phyloP scores from a whole-genome alignment of 2,888 invertebrate species.

The Cataglyphis rosenhaueri region DNA sequence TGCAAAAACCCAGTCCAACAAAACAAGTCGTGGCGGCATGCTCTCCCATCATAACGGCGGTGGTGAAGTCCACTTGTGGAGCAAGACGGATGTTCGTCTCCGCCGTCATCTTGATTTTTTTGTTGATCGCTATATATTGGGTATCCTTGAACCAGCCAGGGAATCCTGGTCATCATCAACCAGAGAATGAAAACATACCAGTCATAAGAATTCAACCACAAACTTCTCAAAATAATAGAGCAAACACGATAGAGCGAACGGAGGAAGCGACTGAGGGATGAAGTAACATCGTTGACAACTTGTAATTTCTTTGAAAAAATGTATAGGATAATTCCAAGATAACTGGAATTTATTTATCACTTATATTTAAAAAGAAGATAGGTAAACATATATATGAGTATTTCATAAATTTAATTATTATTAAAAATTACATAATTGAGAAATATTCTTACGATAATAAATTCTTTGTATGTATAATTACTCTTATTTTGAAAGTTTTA shows the following conservation, averaged over 20 bases:
- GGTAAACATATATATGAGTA: background rate
- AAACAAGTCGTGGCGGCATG: slow-evolving; percentile 51
- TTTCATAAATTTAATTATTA: background rate
- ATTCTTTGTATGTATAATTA: background rate
- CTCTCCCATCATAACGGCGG: slow-evolving; percentile 54
- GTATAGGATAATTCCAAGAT: background rate
- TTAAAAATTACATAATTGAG: slow-evolving; percentile 1
- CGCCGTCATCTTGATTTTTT: slow-evolving; percentile 53
- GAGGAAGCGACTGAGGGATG: background rate
- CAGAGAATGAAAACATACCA: too few relatives aligned
- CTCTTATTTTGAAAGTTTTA: background rate
- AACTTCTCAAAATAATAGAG: background rate
- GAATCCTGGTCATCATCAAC: background rate
- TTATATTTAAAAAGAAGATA: background rate
- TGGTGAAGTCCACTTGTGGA: slow-evolving; percentile 54
- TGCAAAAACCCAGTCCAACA: slow-evolving; percentile 24
- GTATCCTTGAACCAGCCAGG: slow-evolving; percentile 11
- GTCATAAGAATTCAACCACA: slow-evolving; percentile 27
- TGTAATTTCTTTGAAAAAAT: background rate
- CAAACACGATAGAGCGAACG: background rate
- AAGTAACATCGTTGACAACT: slow-evolving; percentile 20
- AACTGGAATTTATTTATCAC: background rate
- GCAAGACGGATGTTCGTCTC: slow-evolving; percentile 56
- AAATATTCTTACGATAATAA: background rate
- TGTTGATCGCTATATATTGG: slow-evolving; percentile 53